Base-by-base conservation (phyloP, 2,888 invertebrate species). In the Drepanosiphum platanoidis region DNA sequence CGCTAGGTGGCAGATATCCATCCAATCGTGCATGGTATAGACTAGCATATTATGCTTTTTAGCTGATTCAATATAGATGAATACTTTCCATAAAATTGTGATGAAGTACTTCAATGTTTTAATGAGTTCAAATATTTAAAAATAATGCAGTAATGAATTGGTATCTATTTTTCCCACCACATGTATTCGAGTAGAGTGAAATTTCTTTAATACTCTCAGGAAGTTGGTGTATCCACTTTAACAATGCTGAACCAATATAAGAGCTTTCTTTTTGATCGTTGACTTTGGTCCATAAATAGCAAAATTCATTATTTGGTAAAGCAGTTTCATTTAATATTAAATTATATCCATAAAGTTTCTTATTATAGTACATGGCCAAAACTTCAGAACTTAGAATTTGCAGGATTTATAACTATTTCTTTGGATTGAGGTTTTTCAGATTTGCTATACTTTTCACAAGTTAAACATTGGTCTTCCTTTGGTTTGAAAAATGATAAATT, bases 261-360 rank as follows among this genome's bases (percentile, higher is more conserved):
- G 81, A 87, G 86, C 88, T 89, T 74, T 88, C 88, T 86, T 88
- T 88, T 86, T 88, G 88, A 64, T 88, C 88, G 86, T 88, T 88
- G 42, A 88, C 32, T 87, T 89, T 88, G 30, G 86, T 87, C 88
- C 88, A 89, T 77, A 80, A 82, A 82, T 87, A 88, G 68, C 88
- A 89, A 87, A 86, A 88, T 36, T 87, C 88, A 75, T 88, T 86
- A 84, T 88, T 88, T 78, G 88, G 87, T n/a, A 86, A 42, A 34
- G 87, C 87, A 42, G 87, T 87, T 86, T 89, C 88, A 86, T 88
- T 89, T 86, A 89, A 87, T 74, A 88, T 88, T 36, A 89, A 88
- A 87, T 88, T 89, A 86, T 88, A 88, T 27, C 87, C 83, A 78
- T 86, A 87, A 74, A 88, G 79, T 87, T 89, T 89, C 84, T 88